Evolutionary conservation across 2,797 vertebrate genomes (phyloP), one percentile per base, ranked within the genome.

Genomic region (Lepilemur ruficaudatus): DNA sequence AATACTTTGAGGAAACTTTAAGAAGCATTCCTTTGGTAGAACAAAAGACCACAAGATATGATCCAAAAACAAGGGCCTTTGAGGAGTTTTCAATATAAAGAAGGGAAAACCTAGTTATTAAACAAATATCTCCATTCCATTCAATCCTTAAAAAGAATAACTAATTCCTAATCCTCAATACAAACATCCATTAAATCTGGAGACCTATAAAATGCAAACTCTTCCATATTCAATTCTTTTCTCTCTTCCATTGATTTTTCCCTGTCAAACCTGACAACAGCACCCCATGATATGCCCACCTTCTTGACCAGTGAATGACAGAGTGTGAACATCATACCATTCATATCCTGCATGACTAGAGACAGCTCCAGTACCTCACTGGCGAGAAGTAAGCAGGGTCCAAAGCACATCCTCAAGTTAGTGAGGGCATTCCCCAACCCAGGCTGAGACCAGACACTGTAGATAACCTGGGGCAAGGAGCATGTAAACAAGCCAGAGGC

Each of bases 231-330:
- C 1, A 41, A 9, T 10, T 78, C 43, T 43, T 78, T 46, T 78
- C 48, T 87, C 85, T 70, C 28, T 96, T 75, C 30, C n/a, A 59
- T 13, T 87, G 20, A 69, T 70, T 85, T 93, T 91, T 89, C 32
- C n/a, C 70, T 52, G 3, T 22, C 63, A 46, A 41, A 69, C n/a
- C 5, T 65, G 48, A 91, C 38, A 88, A 80, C 15, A 46, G 1
- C 13, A 55, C 12, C 7, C 28, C 41, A 25, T 7, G 63, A 12
- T 30, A 41, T 17, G 2, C 2, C 32, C 30, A 25, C 46, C 65
- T 88, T 89, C 41, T 78, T 30, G 35, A 89, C 22, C 25, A 38
- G 8, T 46, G 25, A 84, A 50, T 70, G 11, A 84, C 0, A 41
- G 48, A 4, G 0, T 52, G 0, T 93, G 61, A 91, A 76, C 73